Conservation (phyloP, 2,888 invertebrate genomes). For the Drosophila meridiana region DNA sequence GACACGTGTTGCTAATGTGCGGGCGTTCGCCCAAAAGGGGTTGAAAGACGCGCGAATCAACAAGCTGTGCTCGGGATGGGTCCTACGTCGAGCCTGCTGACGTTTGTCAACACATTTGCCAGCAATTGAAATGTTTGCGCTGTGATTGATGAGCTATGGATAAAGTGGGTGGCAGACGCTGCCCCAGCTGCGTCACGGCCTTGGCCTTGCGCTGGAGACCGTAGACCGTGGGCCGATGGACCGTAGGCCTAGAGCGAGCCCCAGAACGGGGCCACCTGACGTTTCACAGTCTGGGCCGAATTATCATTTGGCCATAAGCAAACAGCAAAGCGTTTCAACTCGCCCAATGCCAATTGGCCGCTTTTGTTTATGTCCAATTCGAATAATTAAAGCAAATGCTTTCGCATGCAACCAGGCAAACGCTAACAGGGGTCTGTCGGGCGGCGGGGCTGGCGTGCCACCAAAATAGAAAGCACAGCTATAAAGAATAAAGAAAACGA, state of each 20-base stretch:
- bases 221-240: not conserved
- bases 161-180: not conserved
- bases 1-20: constrained; percentile 76
- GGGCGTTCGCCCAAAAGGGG: not conserved
- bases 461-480: constrained; percentile 47
- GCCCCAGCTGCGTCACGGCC: not conserved
- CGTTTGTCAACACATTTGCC: constrained; percentile 73
- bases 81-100: constrained; percentile 16
- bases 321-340: constrained; percentile 26
- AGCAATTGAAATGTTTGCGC: constrained; percentile 71
- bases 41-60: constrained; percentile 17
- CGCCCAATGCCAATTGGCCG: constrained; percentile 40
- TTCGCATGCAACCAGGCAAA: constrained; percentile 18
- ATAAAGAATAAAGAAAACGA: constrained; percentile 54
- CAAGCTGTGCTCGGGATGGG: constrained; percentile 15
- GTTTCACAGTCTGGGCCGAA: constrained; percentile 9
- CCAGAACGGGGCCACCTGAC: not conserved
- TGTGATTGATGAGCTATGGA: constrained; percentile 52
- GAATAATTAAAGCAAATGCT: constrained; percentile 60
- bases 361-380: constrained; percentile 62
- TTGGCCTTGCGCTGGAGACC: constrained; percentile 1
- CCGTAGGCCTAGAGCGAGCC: not conserved
- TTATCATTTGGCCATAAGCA: constrained; percentile 29
- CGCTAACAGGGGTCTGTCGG: not conserved
- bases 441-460: not conserved